Percentiles rank a stretch among this genome's conserved stretches.
phyloP scores from a whole-genome alignment of 2,797 vertebrate species.

The Orientallactaga sibirica region DNA sequence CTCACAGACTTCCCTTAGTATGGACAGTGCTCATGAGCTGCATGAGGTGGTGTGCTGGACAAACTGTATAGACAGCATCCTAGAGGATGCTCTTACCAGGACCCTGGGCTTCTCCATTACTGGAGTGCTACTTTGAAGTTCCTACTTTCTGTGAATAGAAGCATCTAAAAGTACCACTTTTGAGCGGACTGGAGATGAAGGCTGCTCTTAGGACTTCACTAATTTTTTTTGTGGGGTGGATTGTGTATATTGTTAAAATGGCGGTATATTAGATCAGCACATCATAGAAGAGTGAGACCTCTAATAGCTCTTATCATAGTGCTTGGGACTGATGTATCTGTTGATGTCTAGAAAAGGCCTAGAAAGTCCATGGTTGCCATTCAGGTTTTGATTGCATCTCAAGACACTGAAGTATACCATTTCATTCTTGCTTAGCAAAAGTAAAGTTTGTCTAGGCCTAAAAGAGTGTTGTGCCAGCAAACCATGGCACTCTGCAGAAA shows the following conservation, averaged over 20 bases:
- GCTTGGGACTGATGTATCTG: not conserved
- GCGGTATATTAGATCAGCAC: too few relatives aligned
- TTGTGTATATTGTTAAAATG: too few relatives aligned
- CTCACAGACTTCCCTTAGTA: not conserved
- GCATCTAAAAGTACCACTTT: not conserved
- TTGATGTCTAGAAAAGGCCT: not conserved
- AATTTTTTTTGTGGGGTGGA: too few relatives aligned
- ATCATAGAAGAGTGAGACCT: too few relatives aligned
- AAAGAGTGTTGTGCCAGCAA: not conserved
- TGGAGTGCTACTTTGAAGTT: too few relatives aligned
- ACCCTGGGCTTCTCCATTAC: not conserved
- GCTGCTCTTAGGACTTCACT: not conserved
- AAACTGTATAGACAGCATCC: not conserved
- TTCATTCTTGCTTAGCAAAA: not conserved
- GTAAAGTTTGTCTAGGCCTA: not conserved
- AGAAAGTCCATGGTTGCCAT: not conserved
- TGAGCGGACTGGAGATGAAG: not conserved
- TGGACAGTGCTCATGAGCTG: not conserved
- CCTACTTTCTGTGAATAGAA: not conserved
- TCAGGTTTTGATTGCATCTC: not conserved
- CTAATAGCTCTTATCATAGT: not conserved
- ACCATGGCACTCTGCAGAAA: not conserved
- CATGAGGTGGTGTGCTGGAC: not conserved
- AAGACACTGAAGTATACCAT: not conserved
- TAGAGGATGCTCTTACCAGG: not conserved